Base-by-base conservation (phyloP, 2,113 vertebrate genomes). In the Tursiops truncatus region DNA sequence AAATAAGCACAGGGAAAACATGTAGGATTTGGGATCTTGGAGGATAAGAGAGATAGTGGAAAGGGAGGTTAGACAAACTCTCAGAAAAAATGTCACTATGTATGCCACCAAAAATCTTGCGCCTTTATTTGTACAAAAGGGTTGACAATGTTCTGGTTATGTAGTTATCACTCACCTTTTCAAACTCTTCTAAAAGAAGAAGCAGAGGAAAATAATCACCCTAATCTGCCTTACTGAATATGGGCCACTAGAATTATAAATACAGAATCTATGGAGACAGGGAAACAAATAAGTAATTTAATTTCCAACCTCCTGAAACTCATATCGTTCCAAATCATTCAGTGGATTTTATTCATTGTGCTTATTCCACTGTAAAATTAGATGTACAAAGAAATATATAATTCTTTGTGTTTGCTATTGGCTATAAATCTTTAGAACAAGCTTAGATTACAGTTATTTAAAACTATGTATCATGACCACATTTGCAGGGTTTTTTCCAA, bases 341-440 rank as follows among this genome's bases (percentile, higher is more conserved):
- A 63, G 23, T 94, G 25, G 65, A 58, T 93, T 31, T 62, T 97
- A 96, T 97, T 98, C 84, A 97, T 84, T 96, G 73, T 93, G 95
- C 83, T 94, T 96, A 96, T 94, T 92, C 77, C 79, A 97, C 93
- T 97, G 95, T 96, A 87, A 97, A 98, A 93, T 93, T 98, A 91
- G 95, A 97, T 97, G 41, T 96, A 92, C 44, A 83, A 95, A 98
- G 85, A 88, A 91, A 95, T 94, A 38, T 67, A 95, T 95, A 77
- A 89, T 94, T 94, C 38, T 96, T 96, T 97, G 70, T 96, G 88
- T 92, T 97, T 31, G 71, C 44, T 97, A 47, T 81, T 97, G 89
- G 68, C 47, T 95, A 89, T 97, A 97, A 98, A 98, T 97, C 90
- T 95, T 94, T 81, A 89, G 60, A 97, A 94, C 85, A 96, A 96